These are phyloP conservation scores for Chloroceryle inda DNA, from an alignment of 2,797 vertebrate species.

Conservation along the genomic window DNA sequence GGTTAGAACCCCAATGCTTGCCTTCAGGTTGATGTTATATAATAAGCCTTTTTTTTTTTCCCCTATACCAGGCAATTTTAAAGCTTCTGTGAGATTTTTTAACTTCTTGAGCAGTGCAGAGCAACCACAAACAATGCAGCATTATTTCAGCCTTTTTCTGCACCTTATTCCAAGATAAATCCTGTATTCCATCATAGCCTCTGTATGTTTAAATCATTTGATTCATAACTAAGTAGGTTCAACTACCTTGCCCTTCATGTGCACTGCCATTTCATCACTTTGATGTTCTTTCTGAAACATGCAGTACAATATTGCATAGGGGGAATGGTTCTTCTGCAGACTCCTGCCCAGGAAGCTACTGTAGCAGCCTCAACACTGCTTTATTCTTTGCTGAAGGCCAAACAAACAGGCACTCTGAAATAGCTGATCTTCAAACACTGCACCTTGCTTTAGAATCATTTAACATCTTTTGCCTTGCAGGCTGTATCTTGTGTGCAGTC, in stretches of 20 bases:
- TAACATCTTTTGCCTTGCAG: not conserved
- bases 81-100: not conserved
- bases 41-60: not conserved
- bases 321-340: not conserved
- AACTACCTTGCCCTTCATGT: not conserved
- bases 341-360: not conserved
- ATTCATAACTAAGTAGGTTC: not conserved
- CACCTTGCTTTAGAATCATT: not conserved
- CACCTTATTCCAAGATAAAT: not conserved
- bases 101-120: not conserved
- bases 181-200: not conserved
- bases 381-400: not conserved
- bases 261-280: not conserved
- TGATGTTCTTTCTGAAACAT: not conserved
- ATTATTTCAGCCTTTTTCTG: not conserved
- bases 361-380: not conserved
- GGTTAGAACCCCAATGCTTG: not conserved
- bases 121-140: not conserved
- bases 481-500: not conserved
- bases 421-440: not conserved
- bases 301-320: not conserved
- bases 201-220: fast-evolving
- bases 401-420: not conserved
- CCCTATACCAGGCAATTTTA: not conserved
- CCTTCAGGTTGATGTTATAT: not conserved